phyloP scores from a whole-genome alignment of 2,888 invertebrate species.

The Coremacera marginata region DNA sequence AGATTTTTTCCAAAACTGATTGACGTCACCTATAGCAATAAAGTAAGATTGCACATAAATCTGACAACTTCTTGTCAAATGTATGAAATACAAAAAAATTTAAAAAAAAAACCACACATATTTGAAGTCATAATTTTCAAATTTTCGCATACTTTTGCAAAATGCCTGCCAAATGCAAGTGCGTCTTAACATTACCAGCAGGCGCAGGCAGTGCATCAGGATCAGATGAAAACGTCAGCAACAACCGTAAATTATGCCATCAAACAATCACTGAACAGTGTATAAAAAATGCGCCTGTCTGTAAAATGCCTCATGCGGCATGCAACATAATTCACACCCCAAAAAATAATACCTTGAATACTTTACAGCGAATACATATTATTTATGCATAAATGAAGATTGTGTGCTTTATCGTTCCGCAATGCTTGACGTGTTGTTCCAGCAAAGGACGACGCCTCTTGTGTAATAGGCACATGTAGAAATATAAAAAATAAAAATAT shows the following conservation, averaged over 20 bases:
- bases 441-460: too few relatives aligned
- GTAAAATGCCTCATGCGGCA: not conserved
- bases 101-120: not conserved
- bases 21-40: too few relatives aligned
- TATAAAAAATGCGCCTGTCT: not conserved
- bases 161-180: not conserved
- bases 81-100: not conserved
- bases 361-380: too few relatives aligned
- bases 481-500: too few relatives aligned
- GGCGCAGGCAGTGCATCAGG: not conserved
- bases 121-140: slow-evolving; percentile 7
- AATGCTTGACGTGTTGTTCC: too few relatives aligned
- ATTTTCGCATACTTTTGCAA: not conserved
- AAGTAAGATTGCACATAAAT: not conserved
- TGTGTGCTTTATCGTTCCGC: too few relatives aligned
- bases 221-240: slow-evolving; percentile 20
- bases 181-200: too few relatives aligned
- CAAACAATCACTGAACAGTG: slow-evolving; percentile 46
- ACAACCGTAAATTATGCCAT: slow-evolving; percentile 49
- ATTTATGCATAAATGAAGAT: too few relatives aligned
- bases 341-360: too few relatives aligned
- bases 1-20: too few relatives aligned
- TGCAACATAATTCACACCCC: slow-evolving; percentile 12
- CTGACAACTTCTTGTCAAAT: not conserved
- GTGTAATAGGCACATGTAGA: too few relatives aligned